Evolutionary conservation across 2,797 vertebrate species (phyloP).

Genomic region (Sebastiscus albofasciatus): DNA sequence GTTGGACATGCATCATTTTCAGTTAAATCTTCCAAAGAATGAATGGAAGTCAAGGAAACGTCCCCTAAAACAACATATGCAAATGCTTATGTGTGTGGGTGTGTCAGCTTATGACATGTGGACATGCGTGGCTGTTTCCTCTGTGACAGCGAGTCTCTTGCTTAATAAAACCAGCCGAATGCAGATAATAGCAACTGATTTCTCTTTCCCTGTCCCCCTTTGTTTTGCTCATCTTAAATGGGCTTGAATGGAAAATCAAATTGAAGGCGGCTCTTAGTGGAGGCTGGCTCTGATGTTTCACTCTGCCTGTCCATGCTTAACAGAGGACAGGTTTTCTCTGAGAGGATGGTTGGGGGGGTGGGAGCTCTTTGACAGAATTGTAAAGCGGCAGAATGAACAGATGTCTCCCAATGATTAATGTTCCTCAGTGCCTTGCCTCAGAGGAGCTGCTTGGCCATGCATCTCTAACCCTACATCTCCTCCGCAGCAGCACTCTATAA

Average conservation of each 20-base stretch:
- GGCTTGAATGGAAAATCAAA: slow-evolving; percentile 61
- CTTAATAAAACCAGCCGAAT: neutral
- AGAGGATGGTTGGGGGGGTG: slow-evolving; percentile 39
- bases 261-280: slow-evolving; percentile 49
- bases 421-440: slow-evolving; percentile 72
- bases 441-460: slow-evolving; percentile 71
- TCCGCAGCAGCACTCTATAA: slow-evolving; percentile 38
- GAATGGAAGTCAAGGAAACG: neutral
- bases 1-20: neutral
- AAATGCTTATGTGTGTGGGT: neutral
- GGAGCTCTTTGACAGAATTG: slow-evolving; percentile 80
- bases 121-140: neutral
- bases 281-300: slow-evolving; percentile 70
- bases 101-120: neutral
- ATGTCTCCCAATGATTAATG: slow-evolving; percentile 86
- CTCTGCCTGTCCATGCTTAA: slow-evolving; percentile 67
- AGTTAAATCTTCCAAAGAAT: neutral
- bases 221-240: slow-evolving; percentile 59
- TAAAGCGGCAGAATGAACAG: slow-evolving; percentile 84
- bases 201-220: neutral
- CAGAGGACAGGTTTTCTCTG: slow-evolving; percentile 57
- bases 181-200: slow-evolving; percentile 33
- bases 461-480: slow-evolving; percentile 67
- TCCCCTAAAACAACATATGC: neutral
- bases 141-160: neutral